These are phyloP conservation scores for Calvadosia cruxmelitensis DNA, from an alignment of 30 jellyfish, hydroid and myxozoan species.

Conservation along the genomic window DNA sequence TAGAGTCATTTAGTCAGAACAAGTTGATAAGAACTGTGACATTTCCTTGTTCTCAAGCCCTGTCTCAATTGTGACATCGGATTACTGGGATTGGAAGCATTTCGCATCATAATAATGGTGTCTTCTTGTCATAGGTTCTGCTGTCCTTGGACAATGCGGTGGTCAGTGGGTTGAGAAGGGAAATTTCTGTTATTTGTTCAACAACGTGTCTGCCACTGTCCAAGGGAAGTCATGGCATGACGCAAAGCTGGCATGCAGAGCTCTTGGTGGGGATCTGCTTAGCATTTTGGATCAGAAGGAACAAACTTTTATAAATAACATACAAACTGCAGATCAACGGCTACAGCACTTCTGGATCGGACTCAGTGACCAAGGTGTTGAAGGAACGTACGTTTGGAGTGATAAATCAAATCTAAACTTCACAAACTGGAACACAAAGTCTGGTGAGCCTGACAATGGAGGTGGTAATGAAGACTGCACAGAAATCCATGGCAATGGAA, in stretches of 20 bases:
- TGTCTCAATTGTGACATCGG: too few relatives aligned
- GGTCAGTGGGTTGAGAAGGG: slow-evolving; percentile 43
- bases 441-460: slow-evolving; percentile 79
- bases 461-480: slow-evolving; percentile 79
- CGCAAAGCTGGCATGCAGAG: slow-evolving; percentile 64
- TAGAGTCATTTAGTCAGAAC: too few relatives aligned
- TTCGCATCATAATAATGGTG: too few relatives aligned
- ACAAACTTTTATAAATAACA: slow-evolving; percentile 20
- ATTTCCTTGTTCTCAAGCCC: too few relatives aligned
- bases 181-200: slow-evolving; percentile 56
- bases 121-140: too few relatives aligned
- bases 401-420: slow-evolving; percentile 58
- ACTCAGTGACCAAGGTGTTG: slow-evolving; percentile 27
- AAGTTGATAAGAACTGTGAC: too few relatives aligned
- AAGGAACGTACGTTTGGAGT: slow-evolving; percentile 51
- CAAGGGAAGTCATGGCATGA: slow-evolving; percentile 67
- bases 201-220: slow-evolving; percentile 35
- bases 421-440: slow-evolving; percentile 23
- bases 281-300: slow-evolving; percentile 33
- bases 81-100: too few relatives aligned
- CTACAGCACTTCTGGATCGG: slow-evolving; percentile 89
- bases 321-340: slow-evolving; percentile 33
- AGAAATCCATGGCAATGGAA: slow-evolving; percentile 61
- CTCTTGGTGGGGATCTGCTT: slow-evolving; percentile 78
- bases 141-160: slow-evolving; percentile 31